These are phyloP conservation scores for Melanerpes aurifrons DNA, from an alignment of 2,113 vertebrate genomes.

Conservation along the genomic window DNA sequence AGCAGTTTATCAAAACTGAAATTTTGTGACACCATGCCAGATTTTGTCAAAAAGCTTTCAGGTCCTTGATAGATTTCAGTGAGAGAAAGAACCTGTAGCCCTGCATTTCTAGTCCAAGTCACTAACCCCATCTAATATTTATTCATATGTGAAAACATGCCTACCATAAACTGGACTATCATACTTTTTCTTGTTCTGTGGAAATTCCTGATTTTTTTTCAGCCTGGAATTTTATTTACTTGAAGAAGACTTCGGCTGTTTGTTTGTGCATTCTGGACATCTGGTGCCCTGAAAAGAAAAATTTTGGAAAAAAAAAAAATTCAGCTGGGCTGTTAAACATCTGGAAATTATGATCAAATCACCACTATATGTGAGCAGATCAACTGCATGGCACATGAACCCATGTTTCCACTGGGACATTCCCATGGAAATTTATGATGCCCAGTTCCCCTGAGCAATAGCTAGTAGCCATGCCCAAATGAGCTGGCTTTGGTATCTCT, in stretches of 20 bases:
- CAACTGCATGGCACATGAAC: neutral
- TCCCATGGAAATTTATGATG: neutral
- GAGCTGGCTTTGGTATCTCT: neutral
- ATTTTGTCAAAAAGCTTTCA: neutral
- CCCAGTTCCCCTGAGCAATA: neutral
- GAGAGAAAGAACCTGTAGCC: neutral
- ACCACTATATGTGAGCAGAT: neutral
- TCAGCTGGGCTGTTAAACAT: neutral
- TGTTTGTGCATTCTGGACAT: slow-evolving; percentile 15
- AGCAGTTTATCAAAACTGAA: slow-evolving; percentile 49
- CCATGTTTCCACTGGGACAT: neutral
- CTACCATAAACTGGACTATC: neutral
- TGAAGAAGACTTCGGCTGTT: neutral
- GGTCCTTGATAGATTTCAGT: neutral
- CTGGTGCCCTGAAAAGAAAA: neutral
- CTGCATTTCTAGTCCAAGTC: neutral
- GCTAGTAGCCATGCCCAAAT: neutral
- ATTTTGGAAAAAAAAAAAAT: neutral
- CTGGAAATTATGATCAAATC: slow-evolving; percentile 14
- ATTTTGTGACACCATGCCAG: neutral
- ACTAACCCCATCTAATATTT: neutral
- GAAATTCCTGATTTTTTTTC: neutral
- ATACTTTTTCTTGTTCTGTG: neutral
- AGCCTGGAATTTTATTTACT: neutral
- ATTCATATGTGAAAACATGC: neutral